Base-by-base conservation (phyloP, 2,113 vertebrate genomes). In the Herpetotheres cachinnans region DNA sequence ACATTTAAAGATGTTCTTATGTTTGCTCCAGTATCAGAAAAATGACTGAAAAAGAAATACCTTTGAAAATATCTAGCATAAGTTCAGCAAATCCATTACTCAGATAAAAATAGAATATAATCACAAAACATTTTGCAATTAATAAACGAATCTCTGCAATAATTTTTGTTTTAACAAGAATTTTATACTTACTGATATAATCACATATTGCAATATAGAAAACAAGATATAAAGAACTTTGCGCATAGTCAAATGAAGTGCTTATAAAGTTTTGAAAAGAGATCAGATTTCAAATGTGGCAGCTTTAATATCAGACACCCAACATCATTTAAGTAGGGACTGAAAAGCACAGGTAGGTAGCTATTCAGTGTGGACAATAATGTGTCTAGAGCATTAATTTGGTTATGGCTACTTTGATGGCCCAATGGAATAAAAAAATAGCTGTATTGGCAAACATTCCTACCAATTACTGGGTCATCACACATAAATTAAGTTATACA, bases 391-490 rank as follows among this genome's bases (percentile, higher is more conserved):
- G 8, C 11, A 50, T 58, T 40, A 34, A 44, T 59, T 58, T 52
- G 9, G 7, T 67, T 90, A 63, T 10, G 6, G 11, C 16, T 65
- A 34, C 16, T 82, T 52, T 46, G 32, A 74, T 10, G 5, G 6
- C 15, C 8, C 15, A 38, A 19, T 42, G 10, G 17, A 86, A 61
- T 38, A 44, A 40, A 76, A 76, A 61, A 32, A 11, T 2, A 14
- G 0, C 1, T 63, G 16, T 29, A 36, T 13, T 36, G 27, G 22
- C 4, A 69, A 52, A 40, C 1, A 46, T 9, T 63, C 13, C 6
- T 76, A 10, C 10, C 22, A 16, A 3, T 46, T 88, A 63, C 52
- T 83, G 22, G 8, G 6, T 58, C 26, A 63, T 40, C 20, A 55
- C n/a, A 69, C 2, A 7, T 30, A 15, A 7, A 13, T 36, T 29